Evolutionary conservation across 2,113 vertebrate species (phyloP).

Genomic region (Menidia beryllina): DNA sequence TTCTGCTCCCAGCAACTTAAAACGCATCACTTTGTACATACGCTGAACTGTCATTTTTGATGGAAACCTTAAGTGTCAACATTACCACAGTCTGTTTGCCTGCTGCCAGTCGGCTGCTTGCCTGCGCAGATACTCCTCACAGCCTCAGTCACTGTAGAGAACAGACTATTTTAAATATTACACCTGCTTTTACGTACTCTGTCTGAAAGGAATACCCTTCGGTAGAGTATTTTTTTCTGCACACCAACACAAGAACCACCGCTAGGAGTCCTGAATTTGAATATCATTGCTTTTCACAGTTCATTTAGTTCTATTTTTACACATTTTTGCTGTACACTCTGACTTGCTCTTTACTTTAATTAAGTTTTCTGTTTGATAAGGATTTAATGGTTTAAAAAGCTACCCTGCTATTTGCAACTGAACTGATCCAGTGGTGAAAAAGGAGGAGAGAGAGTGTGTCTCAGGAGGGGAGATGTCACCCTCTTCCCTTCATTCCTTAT

Average conservation of each 20-base stretch:
- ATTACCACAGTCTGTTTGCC: background rate
- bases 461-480: slow-evolving; percentile 44
- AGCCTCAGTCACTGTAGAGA: background rate
- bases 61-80: background rate
- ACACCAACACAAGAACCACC: too few species aligned
- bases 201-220: too few species aligned
- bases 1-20: too few species aligned
- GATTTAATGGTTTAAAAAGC: background rate
- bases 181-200: too few species aligned
- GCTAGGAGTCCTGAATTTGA: too few species aligned
- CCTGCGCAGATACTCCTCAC: background rate
- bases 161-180: too few species aligned
- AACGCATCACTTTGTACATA: too few species aligned
- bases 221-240: too few species aligned
- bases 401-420: background rate
- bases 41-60: background rate
- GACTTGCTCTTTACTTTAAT: background rate
- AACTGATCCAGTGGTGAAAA: background rate
- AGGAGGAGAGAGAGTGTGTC: background rate
- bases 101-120: background rate
- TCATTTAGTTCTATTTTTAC: background rate
- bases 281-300: background rate
- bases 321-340: background rate
- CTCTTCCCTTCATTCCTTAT: slow-evolving; percentile 49
- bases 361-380: background rate